Conservation (phyloP, 1,140 invertebrate species). For the Megalonaias nervosa region DNA sequence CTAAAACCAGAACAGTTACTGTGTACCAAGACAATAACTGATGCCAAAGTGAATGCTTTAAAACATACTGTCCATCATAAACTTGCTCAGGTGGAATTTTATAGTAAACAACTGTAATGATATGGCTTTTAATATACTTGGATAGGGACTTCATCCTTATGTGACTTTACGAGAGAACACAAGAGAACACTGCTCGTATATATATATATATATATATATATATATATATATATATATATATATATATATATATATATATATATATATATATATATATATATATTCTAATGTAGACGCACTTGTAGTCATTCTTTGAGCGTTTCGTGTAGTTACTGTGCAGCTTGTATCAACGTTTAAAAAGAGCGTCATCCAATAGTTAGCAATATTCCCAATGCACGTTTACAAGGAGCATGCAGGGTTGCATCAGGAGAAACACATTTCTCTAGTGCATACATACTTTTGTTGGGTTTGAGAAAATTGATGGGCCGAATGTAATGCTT, state of each 20-base stretch:
- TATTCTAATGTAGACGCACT: slow-evolving; percentile 20
- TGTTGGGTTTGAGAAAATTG: too few species aligned
- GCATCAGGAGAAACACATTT: too few species aligned
- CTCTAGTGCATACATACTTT: too few species aligned
- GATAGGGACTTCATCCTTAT: slow-evolving; percentile 20
- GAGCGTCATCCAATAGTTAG: too few species aligned
- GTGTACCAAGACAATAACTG: slow-evolving; percentile 30
- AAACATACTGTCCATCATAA: slow-evolving; percentile 31
- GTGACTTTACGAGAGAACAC: slow-evolving; percentile 5
- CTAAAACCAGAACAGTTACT: slow-evolving; percentile 33
- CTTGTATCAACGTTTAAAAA: too few species aligned
- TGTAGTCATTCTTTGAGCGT: not conserved
- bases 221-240: too few species aligned
- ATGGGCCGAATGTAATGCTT: too few species aligned
- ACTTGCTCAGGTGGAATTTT: slow-evolving; percentile 5
- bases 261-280: not conserved
- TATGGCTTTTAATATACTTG: slow-evolving; percentile 24
- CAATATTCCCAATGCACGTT: too few species aligned
- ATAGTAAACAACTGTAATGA: slow-evolving; percentile 27
- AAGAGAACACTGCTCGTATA: too few species aligned
- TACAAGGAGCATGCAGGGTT: too few species aligned
- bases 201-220: too few species aligned
- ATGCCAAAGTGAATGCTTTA: slow-evolving; percentile 22
- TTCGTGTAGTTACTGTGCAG: not conserved
- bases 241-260: too few species aligned